Base-by-base conservation (phyloP, 1,140 invertebrate species). In the Pseudobourletiella spinata region DNA sequence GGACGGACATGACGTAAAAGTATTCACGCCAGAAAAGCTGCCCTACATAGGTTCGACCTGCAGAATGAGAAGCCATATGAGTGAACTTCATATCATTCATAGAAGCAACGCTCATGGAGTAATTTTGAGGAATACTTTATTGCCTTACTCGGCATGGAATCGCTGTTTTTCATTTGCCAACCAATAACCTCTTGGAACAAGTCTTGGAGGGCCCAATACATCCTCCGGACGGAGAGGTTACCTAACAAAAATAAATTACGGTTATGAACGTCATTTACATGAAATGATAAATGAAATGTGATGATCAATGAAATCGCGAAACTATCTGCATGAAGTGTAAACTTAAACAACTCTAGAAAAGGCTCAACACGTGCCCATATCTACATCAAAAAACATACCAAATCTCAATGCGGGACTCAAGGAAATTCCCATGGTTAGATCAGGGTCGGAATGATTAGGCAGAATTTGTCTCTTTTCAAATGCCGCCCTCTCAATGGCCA, bases 1-100 rank as follows among this genome's bases (percentile, higher is more conserved):
- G 82, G 15, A 84, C 83, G 70, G 78, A 86, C 84, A 79, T 86
- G 60, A 42, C 84, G 72, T 88, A 89, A 73, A 88, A 89, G 70
- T 87, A 88, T 70, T 89, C 86, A 28, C 86, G 74, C 86, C 86
- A 87, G 35, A 88, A 81, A n/a, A 88, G 72, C 69, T 88, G 86
- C 0, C 78, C 84, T 35, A 29, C 50, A 29, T 52, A 29, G 4
- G 28, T 8, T 52, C 29, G 50, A 4, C 15, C 50, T 52, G 20
- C 28, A 52, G 22, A 52, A 26, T 11, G 3, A 26, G 22, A 56
- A 39, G 32, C n/a, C 32, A 39, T 39, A 39, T n/a, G 8, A n/a
- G n/a, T 39, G n/a, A n/a, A 39, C n/a, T 39, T 39, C n/a, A n/a
- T n/a, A n/a, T 39, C 32, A 39, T n/a, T n/a, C 32, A 11, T n/a